Evolutionary conservation across 2,888 invertebrate genomes (phyloP), one percentile per base, ranked within the genome.

Genomic region (Andrena bucephala): DNA sequence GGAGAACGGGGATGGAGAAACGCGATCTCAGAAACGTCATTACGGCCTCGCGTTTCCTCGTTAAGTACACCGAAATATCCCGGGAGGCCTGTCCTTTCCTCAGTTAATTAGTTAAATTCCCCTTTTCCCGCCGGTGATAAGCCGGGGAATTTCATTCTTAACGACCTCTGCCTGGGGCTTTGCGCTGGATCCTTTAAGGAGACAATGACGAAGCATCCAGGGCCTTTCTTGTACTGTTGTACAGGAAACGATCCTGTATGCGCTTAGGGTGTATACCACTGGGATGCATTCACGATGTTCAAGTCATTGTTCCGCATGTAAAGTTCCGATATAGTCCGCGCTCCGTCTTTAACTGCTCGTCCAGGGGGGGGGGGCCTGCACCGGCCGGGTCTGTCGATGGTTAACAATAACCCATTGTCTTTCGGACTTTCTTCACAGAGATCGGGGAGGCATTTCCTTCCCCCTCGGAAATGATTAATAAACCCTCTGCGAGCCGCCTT

Each of bases 31-130:
- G 78, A 86, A 86, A 87, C 85, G 89, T 89, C 87, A 87, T 90
- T 89, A 89, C 86, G 86, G 81, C 81, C 85, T 77, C 82, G 80
- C 83, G 85, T 87, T 87, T 86, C 77, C 87, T 77, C 79, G 89
- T 88, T 91, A 91, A 91, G 89, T 89, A 89, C 84, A 85, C 80
- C 81, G 81, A 85, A 85, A 87, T 85, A 85, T 85, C 87, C 85
- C 87, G 67, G 7, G 85, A 78, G 89, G 83, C 85, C 85, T 85
- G 85, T 85, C 84, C 84, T 87, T 85, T 87, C 85, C 85, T 86
- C 90, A 75, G 88, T 89, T 90, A 90, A 90, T 90, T 90, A 89
- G 90, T 87, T 88, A 90, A 90, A 89, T 80, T 89, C 90, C 89
- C 88, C 77, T 76, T 81, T 80, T 83, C 85, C 77, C 82, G 79